phyloP scores from a whole-genome alignment of 2,797 vertebrate species.

The Tenualosa thibaudeaui region DNA sequence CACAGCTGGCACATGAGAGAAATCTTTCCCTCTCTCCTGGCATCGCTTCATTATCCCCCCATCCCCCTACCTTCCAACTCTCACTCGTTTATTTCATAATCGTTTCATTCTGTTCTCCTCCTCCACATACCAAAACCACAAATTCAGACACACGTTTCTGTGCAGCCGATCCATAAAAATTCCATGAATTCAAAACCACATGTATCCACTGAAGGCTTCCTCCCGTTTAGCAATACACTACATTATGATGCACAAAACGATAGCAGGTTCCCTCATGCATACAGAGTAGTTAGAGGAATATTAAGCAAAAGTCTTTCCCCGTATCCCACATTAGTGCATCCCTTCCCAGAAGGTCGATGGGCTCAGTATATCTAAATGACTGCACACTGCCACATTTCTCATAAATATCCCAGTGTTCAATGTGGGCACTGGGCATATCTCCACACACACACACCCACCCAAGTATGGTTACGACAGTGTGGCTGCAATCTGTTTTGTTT shows the following conservation, averaged over 20 bases:
- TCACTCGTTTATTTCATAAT: constrained; percentile 1
- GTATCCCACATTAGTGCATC: background rate
- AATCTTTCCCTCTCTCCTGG: background rate
- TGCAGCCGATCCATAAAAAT: background rate
- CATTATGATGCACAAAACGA: background rate
- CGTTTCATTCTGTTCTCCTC: background rate
- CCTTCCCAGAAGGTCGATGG: background rate
- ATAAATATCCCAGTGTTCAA: background rate
- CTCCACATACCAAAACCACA: background rate
- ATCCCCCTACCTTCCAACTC: background rate
- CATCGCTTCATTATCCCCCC: background rate
- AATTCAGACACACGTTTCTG: background rate
- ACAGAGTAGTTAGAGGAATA: background rate
- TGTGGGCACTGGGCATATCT: background rate
- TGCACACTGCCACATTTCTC: background rate
- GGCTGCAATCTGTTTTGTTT: background rate
- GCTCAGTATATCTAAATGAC: background rate
- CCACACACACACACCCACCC: no score
- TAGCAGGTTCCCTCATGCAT: background rate
- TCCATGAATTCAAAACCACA: background rate
- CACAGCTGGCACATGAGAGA: background rate
- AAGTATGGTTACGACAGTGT: background rate
- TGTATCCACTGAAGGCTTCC: background rate
- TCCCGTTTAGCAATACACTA: background rate
- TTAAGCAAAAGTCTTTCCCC: constrained; percentile 2